Evolutionary conservation across 92 coral and sea anemone genomes (phyloP).

Genomic region (Palythoa caribaeorum): DNA sequence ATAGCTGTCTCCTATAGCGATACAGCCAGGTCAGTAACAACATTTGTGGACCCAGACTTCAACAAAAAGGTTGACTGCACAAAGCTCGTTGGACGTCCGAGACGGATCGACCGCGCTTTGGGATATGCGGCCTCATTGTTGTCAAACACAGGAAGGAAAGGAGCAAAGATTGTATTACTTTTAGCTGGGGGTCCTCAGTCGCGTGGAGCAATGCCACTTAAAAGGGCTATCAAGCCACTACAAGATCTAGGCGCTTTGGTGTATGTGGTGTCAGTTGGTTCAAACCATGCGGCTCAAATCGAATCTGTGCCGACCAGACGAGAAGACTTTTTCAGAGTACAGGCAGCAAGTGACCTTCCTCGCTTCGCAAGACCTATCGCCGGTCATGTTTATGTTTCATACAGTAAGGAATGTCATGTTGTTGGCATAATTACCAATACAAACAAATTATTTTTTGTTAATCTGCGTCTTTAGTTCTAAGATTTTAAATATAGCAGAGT

Average conservation of each 20-base stretch:
- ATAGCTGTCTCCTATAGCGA: slow-evolving; percentile 30
- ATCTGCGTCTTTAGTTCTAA: no score
- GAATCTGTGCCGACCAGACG: slow-evolving; percentile 68
- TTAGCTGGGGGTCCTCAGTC: slow-evolving; percentile 32
- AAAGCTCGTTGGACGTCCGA: background rate
- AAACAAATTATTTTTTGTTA: background rate
- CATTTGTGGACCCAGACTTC: slow-evolving; percentile 23
- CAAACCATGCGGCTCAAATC: slow-evolving; percentile 62
- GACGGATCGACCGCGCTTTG: slow-evolving; percentile 34
- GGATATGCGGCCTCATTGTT: slow-evolving; percentile 14
- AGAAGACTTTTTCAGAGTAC: slow-evolving; percentile 80
- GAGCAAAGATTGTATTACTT: slow-evolving; percentile 31
- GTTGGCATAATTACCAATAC: background rate
- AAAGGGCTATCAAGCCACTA: slow-evolving; percentile 76
- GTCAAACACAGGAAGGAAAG: slow-evolving; percentile 24
- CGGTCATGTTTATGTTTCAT: slow-evolving; percentile 31
- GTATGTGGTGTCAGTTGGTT: slow-evolving; percentile 84
- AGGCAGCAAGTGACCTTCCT: slow-evolving; percentile 35
- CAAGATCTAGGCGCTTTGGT: slow-evolving; percentile 83
- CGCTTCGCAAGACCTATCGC: slow-evolving; percentile 26
- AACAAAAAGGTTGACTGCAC: slow-evolving; percentile 27
- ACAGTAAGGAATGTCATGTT: slow-evolving; percentile 15
- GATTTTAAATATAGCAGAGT: no score
- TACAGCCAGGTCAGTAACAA: slow-evolving; percentile 21
- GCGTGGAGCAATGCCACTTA: slow-evolving; percentile 70